Conservation (phyloP, 2,797 vertebrate species). For the Peromyscus attwateri region DNA sequence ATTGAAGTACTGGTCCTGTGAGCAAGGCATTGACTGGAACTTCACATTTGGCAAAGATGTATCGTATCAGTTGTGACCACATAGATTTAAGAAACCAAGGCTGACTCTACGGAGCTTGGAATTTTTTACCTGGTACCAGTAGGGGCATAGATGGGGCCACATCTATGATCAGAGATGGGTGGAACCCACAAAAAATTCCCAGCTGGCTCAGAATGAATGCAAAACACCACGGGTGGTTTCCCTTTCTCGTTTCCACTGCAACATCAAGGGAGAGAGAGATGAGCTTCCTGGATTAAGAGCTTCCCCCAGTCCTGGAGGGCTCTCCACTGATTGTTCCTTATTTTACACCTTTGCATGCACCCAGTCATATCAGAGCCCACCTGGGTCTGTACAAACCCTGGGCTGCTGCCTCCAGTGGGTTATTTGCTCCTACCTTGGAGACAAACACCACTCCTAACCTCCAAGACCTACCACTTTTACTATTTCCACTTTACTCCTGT, state of each 20-base stretch:
- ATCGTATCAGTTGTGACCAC: background rate
- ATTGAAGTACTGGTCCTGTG: background rate
- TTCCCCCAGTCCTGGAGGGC: background rate
- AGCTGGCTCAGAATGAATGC: background rate
- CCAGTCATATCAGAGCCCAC: too few species aligned
- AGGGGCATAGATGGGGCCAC: background rate
- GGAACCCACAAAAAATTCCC: background rate
- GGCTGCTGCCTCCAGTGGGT: background rate
- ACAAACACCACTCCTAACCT: too few species aligned
- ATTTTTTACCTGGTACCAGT: background rate
- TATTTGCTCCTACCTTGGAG: background rate
- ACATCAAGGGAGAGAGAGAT: background rate
- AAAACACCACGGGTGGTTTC: too few species aligned
- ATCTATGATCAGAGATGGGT: background rate
- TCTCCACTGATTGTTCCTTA: background rate
- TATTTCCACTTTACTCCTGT: too few species aligned
- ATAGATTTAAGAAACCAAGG: background rate
- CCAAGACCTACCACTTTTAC: background rate
- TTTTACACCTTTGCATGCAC: background rate
- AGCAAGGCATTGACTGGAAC: background rate
- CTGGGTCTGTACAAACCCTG: background rate
- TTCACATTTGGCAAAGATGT: background rate
- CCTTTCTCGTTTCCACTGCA: background rate
- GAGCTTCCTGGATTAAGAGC: background rate
- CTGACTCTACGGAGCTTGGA: background rate